Evolutionary conservation across 2,797 vertebrate genomes (phyloP).

Genomic region (Platyrinchus mystaceus): DNA sequence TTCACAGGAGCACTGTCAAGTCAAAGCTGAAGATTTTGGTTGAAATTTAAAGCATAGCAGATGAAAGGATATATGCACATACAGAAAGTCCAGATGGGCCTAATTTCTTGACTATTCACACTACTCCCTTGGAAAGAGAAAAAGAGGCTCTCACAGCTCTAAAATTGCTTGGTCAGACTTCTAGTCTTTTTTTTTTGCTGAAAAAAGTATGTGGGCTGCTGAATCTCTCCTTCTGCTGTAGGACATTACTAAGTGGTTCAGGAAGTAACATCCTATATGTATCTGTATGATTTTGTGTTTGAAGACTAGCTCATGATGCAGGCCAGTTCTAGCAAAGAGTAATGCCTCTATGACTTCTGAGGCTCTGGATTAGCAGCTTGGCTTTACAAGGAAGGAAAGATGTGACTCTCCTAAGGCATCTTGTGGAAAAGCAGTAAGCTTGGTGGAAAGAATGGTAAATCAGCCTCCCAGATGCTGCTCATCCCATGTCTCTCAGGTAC

Average conservation of each 20-base stretch:
- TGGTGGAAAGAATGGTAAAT: not conserved
- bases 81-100: not conserved
- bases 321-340: not conserved
- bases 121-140: not conserved
- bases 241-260: not conserved
- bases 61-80: not conserved
- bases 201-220: not conserved
- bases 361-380: not conserved
- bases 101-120: not conserved
- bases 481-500: not conserved
- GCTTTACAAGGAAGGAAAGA: not conserved
- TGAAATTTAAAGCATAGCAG: not conserved
- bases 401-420: not conserved
- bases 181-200: not conserved
- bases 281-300: not conserved
- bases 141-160: not conserved
- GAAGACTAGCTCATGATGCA: not conserved
- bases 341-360: not conserved
- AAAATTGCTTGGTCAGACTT: not conserved
- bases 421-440: not conserved
- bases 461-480: fast-evolving
- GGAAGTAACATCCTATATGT: not conserved
- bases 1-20: not conserved
- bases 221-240: not conserved
- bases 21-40: not conserved